Conservation (phyloP, 2,113 vertebrate genomes). For the Pan troglodytes region NHGRI_mPanTro3-v2.1_pri NC_072402.2:41100501-41101000, state of each 20-base stretch:
- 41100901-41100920: neutral
- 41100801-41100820: neutral
- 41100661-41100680: neutral
- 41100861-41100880: neutral
- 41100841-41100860: neutral
- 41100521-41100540: neutral
- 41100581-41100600: neutral
- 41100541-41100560: neutral
- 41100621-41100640: neutral
- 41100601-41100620: neutral
- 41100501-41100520: neutral
- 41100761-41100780: neutral
- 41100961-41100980: neutral
- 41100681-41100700: neutral
- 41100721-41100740: neutral
- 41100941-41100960: neutral
- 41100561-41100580: neutral
- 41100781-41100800: neutral
- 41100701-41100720: neutral
- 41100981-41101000: neutral
- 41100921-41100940: neutral
- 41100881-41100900: neutral
- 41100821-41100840: neutral
- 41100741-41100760: neutral
- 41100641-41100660: neutral